Evolutionary conservation across 2,113 vertebrate genomes (phyloP).

Genomic region (Cinclus cinclus): DNA sequence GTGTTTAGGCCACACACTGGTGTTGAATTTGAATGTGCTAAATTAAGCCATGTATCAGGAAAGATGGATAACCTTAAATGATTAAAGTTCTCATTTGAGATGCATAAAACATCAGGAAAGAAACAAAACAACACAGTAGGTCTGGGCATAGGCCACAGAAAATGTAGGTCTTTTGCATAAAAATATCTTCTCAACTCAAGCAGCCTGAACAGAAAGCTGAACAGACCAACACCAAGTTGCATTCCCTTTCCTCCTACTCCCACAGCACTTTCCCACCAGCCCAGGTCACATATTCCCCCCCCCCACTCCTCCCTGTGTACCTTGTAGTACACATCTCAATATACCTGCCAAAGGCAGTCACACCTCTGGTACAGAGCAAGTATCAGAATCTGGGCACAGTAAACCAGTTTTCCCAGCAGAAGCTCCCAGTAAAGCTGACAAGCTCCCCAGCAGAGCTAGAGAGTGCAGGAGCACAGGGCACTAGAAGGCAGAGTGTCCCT

Average conservation of each 20-base stretch:
- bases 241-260: neutral
- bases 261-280: neutral
- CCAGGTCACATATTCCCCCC: neutral
- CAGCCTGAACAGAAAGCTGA: neutral
- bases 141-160: neutral
- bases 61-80: neutral
- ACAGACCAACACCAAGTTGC: neutral
- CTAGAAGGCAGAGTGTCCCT: neutral
- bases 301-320: accelerated
- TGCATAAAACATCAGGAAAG: neutral
- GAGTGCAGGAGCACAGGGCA: accelerated
- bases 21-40: neutral
- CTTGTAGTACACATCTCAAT: accelerated
- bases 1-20: neutral
- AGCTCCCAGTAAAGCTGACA: neutral
- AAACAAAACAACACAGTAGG: neutral
- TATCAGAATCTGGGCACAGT: neutral
- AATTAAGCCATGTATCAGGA: neutral
- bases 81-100: neutral
- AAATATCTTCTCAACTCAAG: neutral
- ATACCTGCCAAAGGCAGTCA: neutral
- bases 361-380: neutral
- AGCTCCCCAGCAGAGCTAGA: neutral
- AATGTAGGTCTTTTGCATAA: neutral
- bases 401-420: neutral